Base-by-base conservation (phyloP, 1,140 invertebrate species). In the Heliothis virescens region DNA sequence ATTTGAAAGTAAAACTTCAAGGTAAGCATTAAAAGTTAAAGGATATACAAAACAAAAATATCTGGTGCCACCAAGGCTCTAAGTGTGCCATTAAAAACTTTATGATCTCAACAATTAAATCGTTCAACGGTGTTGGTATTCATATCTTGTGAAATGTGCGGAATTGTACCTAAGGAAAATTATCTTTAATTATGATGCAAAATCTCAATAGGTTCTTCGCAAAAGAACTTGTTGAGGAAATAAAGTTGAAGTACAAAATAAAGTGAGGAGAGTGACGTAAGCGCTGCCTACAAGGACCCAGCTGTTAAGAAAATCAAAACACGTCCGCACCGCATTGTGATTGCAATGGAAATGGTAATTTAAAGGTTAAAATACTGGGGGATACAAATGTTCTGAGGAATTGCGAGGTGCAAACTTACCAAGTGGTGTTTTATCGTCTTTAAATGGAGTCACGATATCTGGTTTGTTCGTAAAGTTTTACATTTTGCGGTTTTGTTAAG, bases 331-430 rank as follows among this genome's bases (percentile, higher is more conserved):
- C 72, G 69, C 21, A 60, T 74, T 60, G 72, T 60, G 57, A 60
- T 60, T 48, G 72, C 55, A 74, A 74, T 74, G 60, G 72, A 74
- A 74, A 74, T 74, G 57, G 55, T 60, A 74, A 74, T 74, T 50
- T 60, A 21, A 59, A 60, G 57, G 57, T 62, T 72, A 72, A 72
- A 72, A 72, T 72, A 16, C 48, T 11, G 21, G 13, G 16, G 50
- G 65, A 69, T 41, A 63, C 65, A 69, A 69, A 69, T 69, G 47
- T 69, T 16, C 48, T 69, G 16, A 69, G 65, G 52, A 52, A 69
- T 52, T 12, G 48, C 48, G 34, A 69, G 48, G 47, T 50, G 48
- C 47, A 69, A 26, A 55, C 52, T 41, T 29, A 26, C 15, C 29
- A 48, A 74, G 41, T 26, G 34, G 16, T 48, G 41, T 48, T 53